Evolutionary conservation across 2,888 invertebrate species (phyloP).

Genomic region (Leptopilina myrica): DNA sequence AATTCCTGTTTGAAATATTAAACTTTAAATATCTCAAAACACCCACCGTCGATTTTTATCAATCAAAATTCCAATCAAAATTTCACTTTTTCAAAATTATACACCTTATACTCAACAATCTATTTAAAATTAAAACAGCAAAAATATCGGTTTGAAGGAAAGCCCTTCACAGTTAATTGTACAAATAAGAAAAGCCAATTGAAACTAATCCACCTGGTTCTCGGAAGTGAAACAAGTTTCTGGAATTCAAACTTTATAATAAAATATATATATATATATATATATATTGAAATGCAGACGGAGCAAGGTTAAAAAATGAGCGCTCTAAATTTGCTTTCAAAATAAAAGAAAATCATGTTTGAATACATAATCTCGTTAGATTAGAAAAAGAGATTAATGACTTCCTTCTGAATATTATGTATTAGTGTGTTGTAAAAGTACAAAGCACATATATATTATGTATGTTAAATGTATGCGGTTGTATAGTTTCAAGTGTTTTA

Average conservation of each 20-base stretch:
- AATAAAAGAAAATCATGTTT: constrained; percentile 20
- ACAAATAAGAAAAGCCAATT: too few species aligned
- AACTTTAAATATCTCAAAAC: too few species aligned
- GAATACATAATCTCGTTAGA: constrained; percentile 31
- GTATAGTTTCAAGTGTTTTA: constrained; percentile 1
- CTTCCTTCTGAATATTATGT: constrained; percentile 37
- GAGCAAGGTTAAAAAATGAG: constrained; percentile 20
- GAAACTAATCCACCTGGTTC: too few species aligned
- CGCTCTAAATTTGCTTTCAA: constrained; percentile 2
- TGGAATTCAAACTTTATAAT: background rate
- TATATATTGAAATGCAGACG: background rate
- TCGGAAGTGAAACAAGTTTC: background rate
- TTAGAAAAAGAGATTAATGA: constrained; percentile 23
- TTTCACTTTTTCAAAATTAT: too few species aligned
- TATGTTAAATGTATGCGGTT: background rate
- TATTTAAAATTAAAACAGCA: too few species aligned
- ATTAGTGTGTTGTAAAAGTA: constrained; percentile 26
- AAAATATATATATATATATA: too few species aligned
- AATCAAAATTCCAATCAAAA: too few species aligned
- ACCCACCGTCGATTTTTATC: too few species aligned
- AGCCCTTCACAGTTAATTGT: too few species aligned
- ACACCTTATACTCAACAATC: too few species aligned
- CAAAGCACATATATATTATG: background rate
- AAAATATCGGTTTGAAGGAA: too few species aligned
- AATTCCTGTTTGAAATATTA: too few species aligned